Conservation (phyloP, 2,113 vertebrate genomes). For the Desmodus rotundus region DNA sequence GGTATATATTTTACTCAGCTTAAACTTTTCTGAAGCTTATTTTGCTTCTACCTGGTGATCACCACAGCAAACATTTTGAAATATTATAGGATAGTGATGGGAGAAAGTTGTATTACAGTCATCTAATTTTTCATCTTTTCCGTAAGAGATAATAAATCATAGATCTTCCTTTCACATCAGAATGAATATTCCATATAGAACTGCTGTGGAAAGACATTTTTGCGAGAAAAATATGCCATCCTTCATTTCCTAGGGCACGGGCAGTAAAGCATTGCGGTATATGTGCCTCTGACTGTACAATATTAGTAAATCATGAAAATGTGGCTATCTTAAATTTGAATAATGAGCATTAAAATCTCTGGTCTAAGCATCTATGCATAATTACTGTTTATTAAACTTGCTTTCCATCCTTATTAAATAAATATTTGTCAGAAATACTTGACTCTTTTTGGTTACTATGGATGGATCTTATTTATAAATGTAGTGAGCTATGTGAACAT, state of each 20-base stretch:
- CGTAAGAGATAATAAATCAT: not conserved
- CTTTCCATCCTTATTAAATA: slow-evolving; percentile 3
- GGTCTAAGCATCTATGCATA: not conserved
- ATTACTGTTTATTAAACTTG: not conserved
- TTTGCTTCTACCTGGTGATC: not conserved
- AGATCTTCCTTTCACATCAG: not conserved
- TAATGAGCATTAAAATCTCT: not conserved
- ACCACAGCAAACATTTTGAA: not conserved
- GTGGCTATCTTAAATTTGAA: not conserved
- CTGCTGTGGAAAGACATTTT: not conserved
- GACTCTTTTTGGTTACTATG: not conserved
- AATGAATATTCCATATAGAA: not conserved
- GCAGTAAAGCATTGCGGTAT: not conserved
- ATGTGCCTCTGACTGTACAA: not conserved
- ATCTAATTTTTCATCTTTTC: not conserved
- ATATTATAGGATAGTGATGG: not conserved
- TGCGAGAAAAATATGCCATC: not conserved
- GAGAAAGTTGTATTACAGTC: not conserved
- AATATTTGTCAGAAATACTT: not conserved
- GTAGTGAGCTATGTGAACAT: not conserved
- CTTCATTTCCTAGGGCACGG: not conserved
- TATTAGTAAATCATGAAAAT: not conserved
- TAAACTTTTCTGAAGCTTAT: not conserved
- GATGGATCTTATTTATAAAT: not conserved
- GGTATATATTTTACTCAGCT: not conserved